Conservation (phyloP, 1,140 invertebrate species). For the Microplitis mediator region DNA sequence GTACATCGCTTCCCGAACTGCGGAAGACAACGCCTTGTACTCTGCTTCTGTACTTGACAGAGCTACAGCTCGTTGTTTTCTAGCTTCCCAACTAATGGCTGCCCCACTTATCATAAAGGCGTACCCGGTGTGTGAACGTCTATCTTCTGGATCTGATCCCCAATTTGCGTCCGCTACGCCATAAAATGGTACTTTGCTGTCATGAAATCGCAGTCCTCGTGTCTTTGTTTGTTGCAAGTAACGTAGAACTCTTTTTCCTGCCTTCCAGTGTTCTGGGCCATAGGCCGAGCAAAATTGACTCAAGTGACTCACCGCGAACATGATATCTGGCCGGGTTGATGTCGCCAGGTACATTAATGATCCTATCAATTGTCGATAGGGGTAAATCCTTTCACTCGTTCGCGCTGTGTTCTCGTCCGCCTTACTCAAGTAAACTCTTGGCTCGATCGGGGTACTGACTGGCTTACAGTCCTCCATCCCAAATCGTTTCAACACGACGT, state of each 20-base stretch:
- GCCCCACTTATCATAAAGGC: slow-evolving; percentile 34
- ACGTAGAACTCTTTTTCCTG: slow-evolving; percentile 54
- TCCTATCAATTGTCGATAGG: slow-evolving; percentile 45
- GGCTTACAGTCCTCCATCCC: slow-evolving; percentile 36
- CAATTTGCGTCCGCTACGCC: slow-evolving; percentile 40
- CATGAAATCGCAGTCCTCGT: slow-evolving; percentile 27
- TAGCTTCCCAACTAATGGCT: slow-evolving; percentile 42
- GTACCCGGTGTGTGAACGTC: slow-evolving; percentile 37
- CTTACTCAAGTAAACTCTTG: slow-evolving; percentile 37
- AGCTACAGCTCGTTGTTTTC: slow-evolving; percentile 49
- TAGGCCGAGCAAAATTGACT: slow-evolving; percentile 57
- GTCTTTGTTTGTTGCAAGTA: slow-evolving; percentile 53
- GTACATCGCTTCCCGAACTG: slow-evolving; percentile 35
- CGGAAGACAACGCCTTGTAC: slow-evolving; percentile 44
- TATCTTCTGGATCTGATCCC: slow-evolving; percentile 32
- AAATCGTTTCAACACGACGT: slow-evolving; percentile 41
- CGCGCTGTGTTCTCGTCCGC: slow-evolving; percentile 23
- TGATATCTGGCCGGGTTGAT: slow-evolving; percentile 59
- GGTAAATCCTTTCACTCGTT: slow-evolving; percentile 19
- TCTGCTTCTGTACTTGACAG: slow-evolving; percentile 53
- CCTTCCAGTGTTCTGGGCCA: slow-evolving; percentile 48
- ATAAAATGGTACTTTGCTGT: neutral
- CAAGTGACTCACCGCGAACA: slow-evolving; percentile 54
- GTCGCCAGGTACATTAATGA: slow-evolving; percentile 55
- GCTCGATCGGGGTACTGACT: slow-evolving; percentile 29